These are phyloP conservation scores for Magallana gigas DNA, from an alignment of 1,140 invertebrate genomes.

Conservation along the genomic window DNA sequence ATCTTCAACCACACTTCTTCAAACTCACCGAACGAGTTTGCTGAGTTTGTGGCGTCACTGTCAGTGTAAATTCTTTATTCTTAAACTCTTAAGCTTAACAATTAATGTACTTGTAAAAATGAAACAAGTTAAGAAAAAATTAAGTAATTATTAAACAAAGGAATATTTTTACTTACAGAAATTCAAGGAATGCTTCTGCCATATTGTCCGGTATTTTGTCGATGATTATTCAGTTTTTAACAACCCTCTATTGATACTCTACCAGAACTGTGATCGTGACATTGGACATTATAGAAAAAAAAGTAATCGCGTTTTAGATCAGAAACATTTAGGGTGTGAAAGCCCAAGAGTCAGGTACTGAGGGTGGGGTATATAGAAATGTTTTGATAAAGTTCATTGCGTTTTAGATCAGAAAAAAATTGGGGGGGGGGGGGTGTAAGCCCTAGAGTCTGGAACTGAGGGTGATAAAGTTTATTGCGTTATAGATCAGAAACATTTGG, in stretches of 20 bases:
- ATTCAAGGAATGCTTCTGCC: constrained; percentile 24
- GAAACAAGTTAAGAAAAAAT: too few species aligned
- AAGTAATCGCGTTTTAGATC: neutral
- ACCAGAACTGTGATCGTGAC: neutral
- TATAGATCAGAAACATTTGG: neutral
- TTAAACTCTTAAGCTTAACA: too few species aligned
- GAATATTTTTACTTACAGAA: constrained; percentile 29
- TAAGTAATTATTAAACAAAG: neutral
- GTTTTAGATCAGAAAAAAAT: too few species aligned
- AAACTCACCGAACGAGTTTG: neutral
- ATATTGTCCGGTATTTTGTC: constrained; percentile 10
- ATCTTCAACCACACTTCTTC: constrained; percentile 8
- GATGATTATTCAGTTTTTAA: neutral
- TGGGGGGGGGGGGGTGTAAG: neutral
- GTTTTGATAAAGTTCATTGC: too few species aligned
- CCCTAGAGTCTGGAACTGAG: neutral
- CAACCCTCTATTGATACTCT: constrained; percentile 5
- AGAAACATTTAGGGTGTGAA: neutral
- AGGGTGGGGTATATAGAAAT: too few species aligned
- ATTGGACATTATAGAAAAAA: neutral
- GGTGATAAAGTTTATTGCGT: neutral
- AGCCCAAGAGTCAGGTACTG: too few species aligned
- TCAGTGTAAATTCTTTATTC: neutral
- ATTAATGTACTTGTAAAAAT: too few species aligned
- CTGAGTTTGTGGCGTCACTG: neutral